Percentiles rank a stretch among this genome's conserved stretches.
These are phyloP conservation scores for Chlorops oryzae DNA, from an alignment of 1,140 invertebrate genomes.

Conservation along the genomic window DNA sequence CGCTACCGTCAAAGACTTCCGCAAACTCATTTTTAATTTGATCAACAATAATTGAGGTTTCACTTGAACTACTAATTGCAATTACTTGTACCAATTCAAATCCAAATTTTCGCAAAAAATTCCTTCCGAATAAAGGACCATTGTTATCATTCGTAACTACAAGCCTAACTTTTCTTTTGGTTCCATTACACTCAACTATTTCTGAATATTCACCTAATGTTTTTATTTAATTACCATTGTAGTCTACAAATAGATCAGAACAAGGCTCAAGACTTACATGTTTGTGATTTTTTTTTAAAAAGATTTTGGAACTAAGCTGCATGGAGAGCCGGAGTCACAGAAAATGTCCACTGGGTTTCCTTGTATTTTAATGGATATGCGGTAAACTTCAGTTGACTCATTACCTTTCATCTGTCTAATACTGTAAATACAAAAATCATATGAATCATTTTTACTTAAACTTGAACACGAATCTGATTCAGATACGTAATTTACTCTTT, in stretches of 20 bases:
- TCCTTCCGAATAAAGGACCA: slow-evolving; percentile 8
- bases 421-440: slow-evolving; percentile 10
- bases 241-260: slow-evolving; percentile 5
- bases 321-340: slow-evolving; percentile 8
- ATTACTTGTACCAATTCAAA: slow-evolving; percentile 11
- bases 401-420: background rate
- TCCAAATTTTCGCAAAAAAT: slow-evolving; percentile 8
- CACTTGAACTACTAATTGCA: slow-evolving; percentile 12
- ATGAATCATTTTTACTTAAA: slow-evolving; percentile 7
- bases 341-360: background rate
- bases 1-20: slow-evolving; percentile 3
- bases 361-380: slow-evolving; percentile 2
- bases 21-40: slow-evolving; percentile 12
- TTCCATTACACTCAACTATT: slow-evolving; percentile 4
- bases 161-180: slow-evolving; percentile 3
- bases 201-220: slow-evolving; percentile 6
- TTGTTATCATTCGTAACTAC: slow-evolving; percentile 7
- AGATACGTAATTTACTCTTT: slow-evolving; percentile 10
- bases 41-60: slow-evolving; percentile 1
- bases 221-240: slow-evolving; percentile 13
- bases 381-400: slow-evolving; percentile 4
- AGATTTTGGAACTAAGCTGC: slow-evolving; percentile 9
- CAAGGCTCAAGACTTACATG: slow-evolving; percentile 3
- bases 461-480: background rate
- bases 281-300: slow-evolving; percentile 7